These are phyloP conservation scores for Aptenodytes forsteri DNA, from an alignment of 2,113 vertebrate genomes.

Conservation along the genomic window DNA sequence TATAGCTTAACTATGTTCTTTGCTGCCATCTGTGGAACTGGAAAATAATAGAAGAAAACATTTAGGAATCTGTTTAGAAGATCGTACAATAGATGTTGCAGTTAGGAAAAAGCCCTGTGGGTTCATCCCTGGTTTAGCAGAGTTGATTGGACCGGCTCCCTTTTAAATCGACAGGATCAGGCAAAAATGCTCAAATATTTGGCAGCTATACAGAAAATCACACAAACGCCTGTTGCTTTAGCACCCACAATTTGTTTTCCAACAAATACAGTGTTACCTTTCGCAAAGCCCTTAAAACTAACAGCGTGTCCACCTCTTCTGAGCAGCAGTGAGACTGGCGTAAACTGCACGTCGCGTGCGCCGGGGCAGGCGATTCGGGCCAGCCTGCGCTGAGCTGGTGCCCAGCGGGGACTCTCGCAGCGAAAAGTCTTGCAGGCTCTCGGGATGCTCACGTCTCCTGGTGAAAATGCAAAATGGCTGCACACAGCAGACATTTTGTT, in stretches of 20 bases:
- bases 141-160: background rate
- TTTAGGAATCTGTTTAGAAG: background rate
- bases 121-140: background rate
- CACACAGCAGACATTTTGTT: background rate
- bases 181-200: background rate
- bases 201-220: background rate
- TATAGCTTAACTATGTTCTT: background rate
- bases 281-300: background rate
- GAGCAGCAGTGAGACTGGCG: accelerated
- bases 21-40: background rate
- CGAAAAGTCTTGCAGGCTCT: background rate
- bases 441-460: background rate
- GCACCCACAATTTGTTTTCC: background rate
- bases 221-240: background rate
- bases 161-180: background rate
- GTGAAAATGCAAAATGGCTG: background rate
- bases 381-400: background rate
- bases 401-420: background rate
- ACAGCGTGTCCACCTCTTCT: background rate
- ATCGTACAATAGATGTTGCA: background rate
- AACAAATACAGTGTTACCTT: background rate
- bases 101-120: slow-evolving; percentile 8
- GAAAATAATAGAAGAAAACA: background rate
- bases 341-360: accelerated
- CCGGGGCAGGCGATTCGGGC: background rate